A percentile compares a stretch with the other conserved stretches of the same genome.
These are phyloP conservation scores for Dicrurus megarhynchus DNA, from an alignment of 2,113 vertebrate species.

Conservation along the genomic window DNA sequence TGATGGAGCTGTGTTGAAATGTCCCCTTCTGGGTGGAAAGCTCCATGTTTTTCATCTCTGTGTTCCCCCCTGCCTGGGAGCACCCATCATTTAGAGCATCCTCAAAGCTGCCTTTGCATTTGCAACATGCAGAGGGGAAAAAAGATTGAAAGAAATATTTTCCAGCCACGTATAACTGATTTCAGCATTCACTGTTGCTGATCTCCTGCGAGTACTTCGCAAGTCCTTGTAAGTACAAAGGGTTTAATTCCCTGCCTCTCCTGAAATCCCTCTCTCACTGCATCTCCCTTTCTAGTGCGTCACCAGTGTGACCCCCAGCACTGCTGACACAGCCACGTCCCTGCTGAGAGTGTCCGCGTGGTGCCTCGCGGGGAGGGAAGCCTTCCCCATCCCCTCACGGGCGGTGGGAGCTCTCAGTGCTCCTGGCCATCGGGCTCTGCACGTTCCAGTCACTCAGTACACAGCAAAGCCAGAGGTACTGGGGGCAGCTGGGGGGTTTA, in stretches of 20 bases:
- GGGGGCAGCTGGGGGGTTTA: background rate
- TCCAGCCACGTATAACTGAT: background rate
- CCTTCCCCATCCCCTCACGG: rapidly evolving
- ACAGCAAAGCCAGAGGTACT: rapidly evolving
- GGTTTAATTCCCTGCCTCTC: background rate
- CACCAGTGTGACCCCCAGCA: rapidly evolving
- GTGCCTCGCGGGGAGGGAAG: background rate
- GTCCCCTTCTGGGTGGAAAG: background rate
- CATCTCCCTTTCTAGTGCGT: background rate
- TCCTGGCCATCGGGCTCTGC: background rate
- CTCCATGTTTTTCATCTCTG: background rate
- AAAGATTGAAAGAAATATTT: background rate
- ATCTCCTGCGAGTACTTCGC: background rate
- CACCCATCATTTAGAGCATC: background rate
- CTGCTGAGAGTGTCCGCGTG: rapidly evolving
- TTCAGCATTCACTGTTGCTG: background rate
- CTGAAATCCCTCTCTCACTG: background rate
- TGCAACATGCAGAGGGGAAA: background rate
- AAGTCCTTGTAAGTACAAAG: background rate
- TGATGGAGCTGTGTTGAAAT: background rate
- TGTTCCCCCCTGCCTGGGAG: background rate
- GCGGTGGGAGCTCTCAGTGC: background rate
- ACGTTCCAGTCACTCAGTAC: rapidly evolving
- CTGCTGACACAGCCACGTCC: background rate
- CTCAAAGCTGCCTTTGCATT: background rate